phyloP scores from a whole-genome alignment of 2,113 vertebrate genomes.

The Echinops telfairi region DNA sequence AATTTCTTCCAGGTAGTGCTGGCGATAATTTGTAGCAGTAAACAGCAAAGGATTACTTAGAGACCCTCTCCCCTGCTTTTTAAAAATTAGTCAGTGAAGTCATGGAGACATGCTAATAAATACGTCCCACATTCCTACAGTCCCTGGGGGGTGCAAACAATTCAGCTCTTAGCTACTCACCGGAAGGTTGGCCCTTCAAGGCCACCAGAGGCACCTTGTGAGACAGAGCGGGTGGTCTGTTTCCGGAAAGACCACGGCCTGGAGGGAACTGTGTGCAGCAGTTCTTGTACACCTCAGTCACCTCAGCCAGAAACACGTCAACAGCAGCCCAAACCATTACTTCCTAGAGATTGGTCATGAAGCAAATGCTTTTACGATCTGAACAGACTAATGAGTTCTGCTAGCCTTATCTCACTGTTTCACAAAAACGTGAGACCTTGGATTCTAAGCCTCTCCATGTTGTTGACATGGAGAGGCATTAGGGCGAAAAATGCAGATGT shows the following conservation, averaged over 20 bases:
- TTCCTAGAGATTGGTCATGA: conserved; percentile 32
- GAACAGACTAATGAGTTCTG: background rate
- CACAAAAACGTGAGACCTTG: background rate
- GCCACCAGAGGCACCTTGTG: background rate
- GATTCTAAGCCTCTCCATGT: conserved; percentile 21
- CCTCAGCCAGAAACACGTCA: background rate
- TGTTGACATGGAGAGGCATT: background rate
- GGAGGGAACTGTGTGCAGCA: background rate
- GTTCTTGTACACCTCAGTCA: background rate
- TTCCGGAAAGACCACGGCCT: background rate
- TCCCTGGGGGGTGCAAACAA: too few relatives aligned
- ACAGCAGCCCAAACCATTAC: background rate
- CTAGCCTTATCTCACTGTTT: conserved; percentile 15
- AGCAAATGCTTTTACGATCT: conserved; percentile 30
- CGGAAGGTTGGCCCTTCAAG: background rate
- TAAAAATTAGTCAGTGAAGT: conserved; percentile 13
- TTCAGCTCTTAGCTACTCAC: too few relatives aligned
- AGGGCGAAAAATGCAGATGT: background rate
- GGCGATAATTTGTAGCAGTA: conserved; percentile 54
- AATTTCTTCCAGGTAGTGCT: conserved; percentile 46
- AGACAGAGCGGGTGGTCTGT: background rate
- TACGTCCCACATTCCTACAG: background rate
- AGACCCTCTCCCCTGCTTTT: background rate
- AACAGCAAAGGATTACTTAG: conserved; percentile 23
- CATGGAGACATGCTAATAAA: background rate